Percentiles rank a stretch among this genome's conserved stretches.
These are phyloP conservation scores for Danio rerio DNA, from an alignment of 2,113 vertebrate species.

Conservation along the genomic window GRCz12tu NC_133200.1:20767001-20767500, in stretches of 20 bases:
- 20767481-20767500: no score
- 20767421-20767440: no score
- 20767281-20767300: no score
- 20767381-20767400: no score
- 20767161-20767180: constrained; percentile 20
- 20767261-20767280: not conserved
- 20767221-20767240: not conserved
- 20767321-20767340: no score
- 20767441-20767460: no score
- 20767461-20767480: no score
- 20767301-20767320: no score
- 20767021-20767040: constrained; percentile 47
- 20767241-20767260: not conserved
- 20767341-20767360: no score
- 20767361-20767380: no score
- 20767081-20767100: not conserved
- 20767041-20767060: constrained; percentile 56
- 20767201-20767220: not conserved
- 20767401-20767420: no score
- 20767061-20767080: constrained; percentile 56
- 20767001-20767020: not conserved
- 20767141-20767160: not conserved
- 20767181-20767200: constrained; percentile 16
- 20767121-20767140: not conserved
- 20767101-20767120: not conserved